phyloP scores from a whole-genome alignment of 2,888 invertebrate species.

The Raillietiella orientalis region DNA sequence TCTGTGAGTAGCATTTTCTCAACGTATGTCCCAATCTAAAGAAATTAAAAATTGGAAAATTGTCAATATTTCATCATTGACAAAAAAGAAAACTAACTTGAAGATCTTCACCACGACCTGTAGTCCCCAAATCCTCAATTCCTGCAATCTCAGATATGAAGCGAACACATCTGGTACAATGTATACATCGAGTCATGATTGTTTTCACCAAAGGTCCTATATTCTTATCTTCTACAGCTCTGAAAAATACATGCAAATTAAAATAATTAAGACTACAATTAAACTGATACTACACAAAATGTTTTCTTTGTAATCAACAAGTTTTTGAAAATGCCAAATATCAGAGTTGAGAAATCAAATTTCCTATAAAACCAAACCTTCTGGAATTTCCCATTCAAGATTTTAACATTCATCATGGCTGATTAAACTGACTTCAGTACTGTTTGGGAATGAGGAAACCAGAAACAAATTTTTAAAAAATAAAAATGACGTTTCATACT shows the following conservation, averaged over 20 bases:
- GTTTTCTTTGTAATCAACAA: no score
- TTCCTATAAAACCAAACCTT: no score
- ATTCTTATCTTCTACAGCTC: conserved; percentile 96
- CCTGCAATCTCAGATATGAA: conserved; percentile 99
- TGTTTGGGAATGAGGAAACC: no score
- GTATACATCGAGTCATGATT: conserved; percentile 96
- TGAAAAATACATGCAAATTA: conserved; percentile 13
- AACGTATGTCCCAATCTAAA: conserved; percentile 74
- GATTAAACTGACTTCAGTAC: no score
- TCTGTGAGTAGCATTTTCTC: conserved; percentile 93
- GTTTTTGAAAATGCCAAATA: no score
- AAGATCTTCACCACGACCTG: conserved; percentile 80
- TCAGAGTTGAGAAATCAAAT: no score
- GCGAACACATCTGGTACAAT: conserved; percentile 87
- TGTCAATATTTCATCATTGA: not conserved
- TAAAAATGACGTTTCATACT: no score
- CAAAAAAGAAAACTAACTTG: conserved; percentile 24
- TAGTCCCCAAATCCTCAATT: conserved; percentile 80
- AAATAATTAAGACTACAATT: no score
- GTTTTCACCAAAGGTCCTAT: conserved; percentile 94
- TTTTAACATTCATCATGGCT: no score
- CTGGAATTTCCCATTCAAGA: no score
- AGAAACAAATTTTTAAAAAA: no score
- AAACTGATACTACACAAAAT: no score
- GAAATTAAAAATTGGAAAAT: conserved; percentile 1